These are phyloP conservation scores for Metacarcinus magister DNA, from an alignment of 2,888 invertebrate species.

Conservation along the genomic window DNA sequence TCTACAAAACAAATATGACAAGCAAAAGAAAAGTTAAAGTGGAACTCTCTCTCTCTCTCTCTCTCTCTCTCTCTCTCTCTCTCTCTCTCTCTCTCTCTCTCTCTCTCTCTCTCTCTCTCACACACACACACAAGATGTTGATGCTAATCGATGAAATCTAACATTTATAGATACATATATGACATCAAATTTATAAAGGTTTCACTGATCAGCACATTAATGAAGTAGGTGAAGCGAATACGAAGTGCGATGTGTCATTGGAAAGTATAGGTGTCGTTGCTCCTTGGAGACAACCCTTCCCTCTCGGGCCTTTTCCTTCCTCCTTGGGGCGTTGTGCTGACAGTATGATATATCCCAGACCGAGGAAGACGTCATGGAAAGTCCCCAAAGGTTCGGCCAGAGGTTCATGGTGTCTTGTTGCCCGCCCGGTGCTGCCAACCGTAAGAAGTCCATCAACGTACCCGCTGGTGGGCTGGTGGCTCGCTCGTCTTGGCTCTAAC, in stretches of 20 bases:
- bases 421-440: constrained; percentile 26
- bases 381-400: constrained; percentile 12
- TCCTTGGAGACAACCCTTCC: neutral
- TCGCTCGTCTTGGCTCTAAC: neutral
- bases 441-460: constrained; percentile 16
- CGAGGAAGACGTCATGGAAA: constrained; percentile 40
- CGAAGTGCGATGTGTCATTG: neutral
- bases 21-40: neutral
- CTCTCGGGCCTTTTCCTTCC: neutral
- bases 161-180: neutral
- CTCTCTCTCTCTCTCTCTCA: neutral
- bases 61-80: neutral
- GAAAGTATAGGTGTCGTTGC: neutral
- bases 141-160: neutral
- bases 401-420: constrained; percentile 32
- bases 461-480: neutral
- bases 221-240: neutral
- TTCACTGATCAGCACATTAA: neutral
- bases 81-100: neutral
- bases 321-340: neutral
- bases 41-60: neutral
- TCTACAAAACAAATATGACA: neutral
- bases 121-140: neutral
- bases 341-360: constrained; percentile 47
- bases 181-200: neutral